These are phyloP conservation scores for Phoebastria nigripes DNA, from an alignment of 2,797 vertebrate genomes.

Conservation along the genomic window DNA sequence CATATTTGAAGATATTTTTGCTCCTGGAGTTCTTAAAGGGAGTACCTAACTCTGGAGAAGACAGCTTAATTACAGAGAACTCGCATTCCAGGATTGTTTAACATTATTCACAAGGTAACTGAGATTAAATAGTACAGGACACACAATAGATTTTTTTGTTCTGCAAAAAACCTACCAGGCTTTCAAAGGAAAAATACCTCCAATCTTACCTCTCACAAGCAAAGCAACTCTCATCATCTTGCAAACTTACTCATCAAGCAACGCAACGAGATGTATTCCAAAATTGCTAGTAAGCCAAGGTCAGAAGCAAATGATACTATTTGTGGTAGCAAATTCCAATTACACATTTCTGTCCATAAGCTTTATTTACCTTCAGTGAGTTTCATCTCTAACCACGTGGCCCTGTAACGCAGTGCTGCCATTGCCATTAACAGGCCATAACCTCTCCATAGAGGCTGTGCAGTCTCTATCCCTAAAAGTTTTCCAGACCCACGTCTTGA, in stretches of 20 bases:
- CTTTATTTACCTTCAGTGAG: not conserved
- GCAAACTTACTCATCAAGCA: not conserved
- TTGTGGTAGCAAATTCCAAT: not conserved
- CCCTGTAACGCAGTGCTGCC: not conserved
- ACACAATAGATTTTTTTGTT: not conserved
- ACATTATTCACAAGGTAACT: not conserved
- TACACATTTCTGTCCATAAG: not conserved
- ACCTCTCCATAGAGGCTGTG: not conserved
- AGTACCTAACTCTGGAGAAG: not conserved
- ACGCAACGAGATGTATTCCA: accelerated
- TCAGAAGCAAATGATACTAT: not conserved
- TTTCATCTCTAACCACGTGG: not conserved
- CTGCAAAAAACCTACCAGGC: not conserved
- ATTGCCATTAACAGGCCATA: not conserved
- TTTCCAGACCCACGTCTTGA: not conserved
- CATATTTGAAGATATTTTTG: not conserved
- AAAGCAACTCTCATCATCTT: not conserved
- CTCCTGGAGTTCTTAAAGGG: not conserved
- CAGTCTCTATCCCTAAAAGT: not conserved
- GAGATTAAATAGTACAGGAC: not conserved
- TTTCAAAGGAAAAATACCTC: not conserved
- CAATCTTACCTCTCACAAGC: not conserved
- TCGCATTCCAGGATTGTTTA: not conserved
- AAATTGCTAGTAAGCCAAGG: not conserved
- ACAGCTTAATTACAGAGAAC: not conserved